A percentile compares a stretch with the other conserved stretches of the same genome.
These are phyloP conservation scores for Anarsia innoxiella DNA, from an alignment of 2,888 invertebrate genomes.

Conservation along the genomic window DNA sequence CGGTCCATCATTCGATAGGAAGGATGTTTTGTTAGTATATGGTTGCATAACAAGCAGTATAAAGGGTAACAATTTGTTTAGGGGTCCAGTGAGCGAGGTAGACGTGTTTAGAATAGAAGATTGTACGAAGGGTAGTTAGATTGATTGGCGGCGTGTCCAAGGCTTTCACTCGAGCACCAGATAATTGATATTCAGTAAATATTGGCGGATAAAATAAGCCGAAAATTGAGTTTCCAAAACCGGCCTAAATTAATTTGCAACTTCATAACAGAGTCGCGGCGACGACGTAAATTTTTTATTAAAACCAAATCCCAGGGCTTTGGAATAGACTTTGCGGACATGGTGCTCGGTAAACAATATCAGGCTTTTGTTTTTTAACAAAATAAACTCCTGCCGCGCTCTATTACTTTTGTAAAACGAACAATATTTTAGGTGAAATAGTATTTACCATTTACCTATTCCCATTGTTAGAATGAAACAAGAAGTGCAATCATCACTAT, in stretches of 20 bases:
- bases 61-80: too few relatives aligned
- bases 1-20: too few relatives aligned
- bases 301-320: conserved; percentile 49
- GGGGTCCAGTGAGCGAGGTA: neutral
- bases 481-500: too few relatives aligned
- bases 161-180: conserved; percentile 32
- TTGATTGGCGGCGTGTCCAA: conserved; percentile 23
- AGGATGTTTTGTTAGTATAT: too few relatives aligned
- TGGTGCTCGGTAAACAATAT: conserved; percentile 26
- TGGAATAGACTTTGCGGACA: conserved; percentile 25
- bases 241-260: conserved; percentile 71
- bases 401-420: too few relatives aligned
- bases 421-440: too few relatives aligned
- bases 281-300: conserved; percentile 58
- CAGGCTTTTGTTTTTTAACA: conserved; percentile 14
- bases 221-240: conserved; percentile 70
- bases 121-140: conserved; percentile 3
- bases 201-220: conserved; percentile 70
- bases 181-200: conserved; percentile 73
- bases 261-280: conserved; percentile 63
- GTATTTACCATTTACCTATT: too few relatives aligned
- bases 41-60: too few relatives aligned
- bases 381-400: too few relatives aligned
- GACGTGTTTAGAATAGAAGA: conserved; percentile 7
- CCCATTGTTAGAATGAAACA: too few relatives aligned